Conservation (phyloP, 92 coral and sea anemone genomes). For the Hydrozoanthus gracilis region DNA sequence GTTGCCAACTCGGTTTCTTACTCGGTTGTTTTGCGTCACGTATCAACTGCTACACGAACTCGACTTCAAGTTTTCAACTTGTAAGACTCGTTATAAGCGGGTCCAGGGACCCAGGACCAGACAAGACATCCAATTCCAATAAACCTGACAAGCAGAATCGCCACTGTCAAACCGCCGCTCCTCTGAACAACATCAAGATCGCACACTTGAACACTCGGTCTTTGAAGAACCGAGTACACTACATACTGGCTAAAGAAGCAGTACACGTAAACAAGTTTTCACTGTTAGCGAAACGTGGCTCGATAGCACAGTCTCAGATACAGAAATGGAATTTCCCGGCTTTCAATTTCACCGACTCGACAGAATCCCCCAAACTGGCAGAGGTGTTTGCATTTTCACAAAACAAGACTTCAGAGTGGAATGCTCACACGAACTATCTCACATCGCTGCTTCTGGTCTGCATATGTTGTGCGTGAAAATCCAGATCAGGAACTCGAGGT, state of each 20-base stretch:
- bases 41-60: conserved; percentile 53
- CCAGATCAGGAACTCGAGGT: too few species aligned
- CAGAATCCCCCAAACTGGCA: conserved; percentile 41
- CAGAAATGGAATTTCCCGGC: conserved; percentile 55
- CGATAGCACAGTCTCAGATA: conserved; percentile 47
- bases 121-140: conserved; percentile 12
- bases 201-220: conserved; percentile 61
- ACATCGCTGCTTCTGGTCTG: conserved; percentile 46
- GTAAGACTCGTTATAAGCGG: conserved; percentile 49
- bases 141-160: neutral
- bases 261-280: conserved; percentile 43
- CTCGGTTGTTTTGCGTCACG: conserved; percentile 52
- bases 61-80: conserved; percentile 49
- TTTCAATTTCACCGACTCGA: conserved; percentile 43
- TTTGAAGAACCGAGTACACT: conserved; percentile 53
- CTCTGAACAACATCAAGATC: conserved; percentile 31
- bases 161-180: neutral
- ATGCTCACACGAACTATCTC: conserved; percentile 27
- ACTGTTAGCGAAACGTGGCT: conserved; percentile 59
- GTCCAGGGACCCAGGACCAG: conserved; percentile 46
- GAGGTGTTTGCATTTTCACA: conserved; percentile 57
- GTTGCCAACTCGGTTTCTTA: too few species aligned
- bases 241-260: conserved; percentile 49
- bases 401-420: conserved; percentile 42
- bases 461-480: too few species aligned